Conservation (phyloP, 2,113 vertebrate species). For the Oreochromis spilurus region DNA sequence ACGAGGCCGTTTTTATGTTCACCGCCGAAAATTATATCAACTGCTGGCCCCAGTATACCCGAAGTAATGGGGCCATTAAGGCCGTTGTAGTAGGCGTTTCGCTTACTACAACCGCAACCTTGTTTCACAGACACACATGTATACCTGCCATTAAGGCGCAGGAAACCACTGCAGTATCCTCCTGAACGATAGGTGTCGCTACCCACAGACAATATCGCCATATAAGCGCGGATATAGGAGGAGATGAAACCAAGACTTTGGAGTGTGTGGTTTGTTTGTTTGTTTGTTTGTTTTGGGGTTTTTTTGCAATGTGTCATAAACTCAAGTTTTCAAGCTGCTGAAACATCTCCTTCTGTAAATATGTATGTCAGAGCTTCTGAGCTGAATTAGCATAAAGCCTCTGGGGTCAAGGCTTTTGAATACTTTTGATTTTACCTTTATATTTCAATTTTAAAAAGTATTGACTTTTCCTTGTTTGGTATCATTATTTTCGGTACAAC, state of each 20-base stretch:
- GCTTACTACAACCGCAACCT: background rate
- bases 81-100: background rate
- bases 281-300: no score
- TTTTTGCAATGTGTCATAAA: background rate
- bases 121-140: background rate
- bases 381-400: background rate
- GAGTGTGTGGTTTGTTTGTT: no score
- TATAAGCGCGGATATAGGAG: background rate
- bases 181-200: background rate
- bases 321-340: background rate
- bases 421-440: background rate
- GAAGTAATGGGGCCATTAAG: background rate
- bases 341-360: background rate
- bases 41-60: background rate
- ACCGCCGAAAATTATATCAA: background rate
- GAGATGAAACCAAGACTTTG: background rate
- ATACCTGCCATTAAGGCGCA: background rate
- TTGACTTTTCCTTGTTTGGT: background rate
- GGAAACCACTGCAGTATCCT: no score
- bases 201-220: background rate
- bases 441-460: background rate
- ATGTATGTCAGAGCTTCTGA: background rate
- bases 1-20: background rate
- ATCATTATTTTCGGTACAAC: background rate
- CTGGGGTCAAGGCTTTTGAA: background rate